Conservation (phyloP, 1,140 invertebrate species). For the Drosophila virilis region DNA sequence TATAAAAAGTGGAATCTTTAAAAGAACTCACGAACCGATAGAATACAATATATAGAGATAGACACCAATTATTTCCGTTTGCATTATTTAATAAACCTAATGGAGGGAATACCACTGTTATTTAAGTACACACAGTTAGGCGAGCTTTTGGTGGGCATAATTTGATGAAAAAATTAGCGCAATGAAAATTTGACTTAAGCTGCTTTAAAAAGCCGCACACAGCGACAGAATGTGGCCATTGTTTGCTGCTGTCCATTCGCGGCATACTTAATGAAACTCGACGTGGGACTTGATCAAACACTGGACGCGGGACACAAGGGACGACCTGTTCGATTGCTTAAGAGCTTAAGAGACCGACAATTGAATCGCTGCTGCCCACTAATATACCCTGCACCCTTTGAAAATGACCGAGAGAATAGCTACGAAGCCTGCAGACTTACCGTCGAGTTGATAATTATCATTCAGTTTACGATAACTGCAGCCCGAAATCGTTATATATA, state of each 20-base stretch:
- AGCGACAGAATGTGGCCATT: slow-evolving; percentile 8
- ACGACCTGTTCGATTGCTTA: slow-evolving; percentile 27
- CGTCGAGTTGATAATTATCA: no score
- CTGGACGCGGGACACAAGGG: not conserved
- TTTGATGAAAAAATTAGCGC: slow-evolving; percentile 52
- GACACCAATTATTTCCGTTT: no score
- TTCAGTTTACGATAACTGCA: no score
- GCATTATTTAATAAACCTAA: no score
- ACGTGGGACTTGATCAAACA: slow-evolving; percentile 31
- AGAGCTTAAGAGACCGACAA: slow-evolving; percentile 52
- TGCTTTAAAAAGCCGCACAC: slow-evolving; percentile 32
- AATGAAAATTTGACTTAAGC: slow-evolving; percentile 50
- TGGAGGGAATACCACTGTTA: no score
- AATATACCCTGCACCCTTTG: not conserved
- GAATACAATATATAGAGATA: no score
- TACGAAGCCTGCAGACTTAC: no score
- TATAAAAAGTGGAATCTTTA: no score
- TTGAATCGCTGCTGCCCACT: slow-evolving; percentile 29
- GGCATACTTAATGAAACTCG: slow-evolving; percentile 43
- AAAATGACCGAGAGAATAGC: not conserved
- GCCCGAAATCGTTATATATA: not conserved
- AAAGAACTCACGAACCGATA: no score
- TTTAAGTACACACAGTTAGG: no score
- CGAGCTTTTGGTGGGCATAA: slow-evolving; percentile 4
- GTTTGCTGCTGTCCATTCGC: slow-evolving; percentile 26